phyloP scores from a whole-genome alignment of 2,888 invertebrate genomes.

The Melanchra persicariae region DNA sequence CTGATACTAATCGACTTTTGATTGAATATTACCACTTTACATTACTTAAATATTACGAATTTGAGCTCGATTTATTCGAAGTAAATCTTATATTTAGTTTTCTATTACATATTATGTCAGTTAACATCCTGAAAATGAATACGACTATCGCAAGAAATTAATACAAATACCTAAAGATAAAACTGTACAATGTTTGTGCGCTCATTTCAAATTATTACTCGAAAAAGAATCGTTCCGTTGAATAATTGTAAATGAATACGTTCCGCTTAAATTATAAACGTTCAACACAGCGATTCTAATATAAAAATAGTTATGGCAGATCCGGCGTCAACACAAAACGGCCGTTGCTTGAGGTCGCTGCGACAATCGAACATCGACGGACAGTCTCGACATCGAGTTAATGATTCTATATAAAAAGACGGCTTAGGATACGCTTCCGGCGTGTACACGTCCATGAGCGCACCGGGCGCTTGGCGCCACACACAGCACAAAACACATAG shows the following conservation, averaged over 20 bases:
- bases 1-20: conserved; percentile 83
- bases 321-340: conserved; percentile 82
- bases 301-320: conserved; percentile 88
- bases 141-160: conserved; percentile 79
- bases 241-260: conserved; percentile 80
- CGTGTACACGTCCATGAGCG: conserved; percentile 83
- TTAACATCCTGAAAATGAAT: conserved; percentile 74
- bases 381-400: conserved; percentile 83
- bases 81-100: conserved; percentile 82
- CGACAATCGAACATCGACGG: conserved; percentile 84
- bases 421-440: conserved; percentile 84
- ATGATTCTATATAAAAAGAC: conserved; percentile 86
- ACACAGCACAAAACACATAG: conserved; percentile 84
- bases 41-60: conserved; percentile 86
- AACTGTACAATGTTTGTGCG: conserved; percentile 89
- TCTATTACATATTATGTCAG: conserved; percentile 73
- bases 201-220: conserved; percentile 86
- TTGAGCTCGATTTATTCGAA: conserved; percentile 90
- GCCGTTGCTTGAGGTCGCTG: conserved; percentile 78
- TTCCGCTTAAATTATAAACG: conserved; percentile 81
- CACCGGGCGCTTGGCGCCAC: conserved; percentile 87
- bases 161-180: conserved; percentile 80
- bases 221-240: conserved; percentile 79
- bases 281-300: conserved; percentile 82
- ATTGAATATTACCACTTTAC: conserved; percentile 82